Base-by-base conservation (phyloP, 2,888 invertebrate genomes). In the Urechis unicinctus region DNA sequence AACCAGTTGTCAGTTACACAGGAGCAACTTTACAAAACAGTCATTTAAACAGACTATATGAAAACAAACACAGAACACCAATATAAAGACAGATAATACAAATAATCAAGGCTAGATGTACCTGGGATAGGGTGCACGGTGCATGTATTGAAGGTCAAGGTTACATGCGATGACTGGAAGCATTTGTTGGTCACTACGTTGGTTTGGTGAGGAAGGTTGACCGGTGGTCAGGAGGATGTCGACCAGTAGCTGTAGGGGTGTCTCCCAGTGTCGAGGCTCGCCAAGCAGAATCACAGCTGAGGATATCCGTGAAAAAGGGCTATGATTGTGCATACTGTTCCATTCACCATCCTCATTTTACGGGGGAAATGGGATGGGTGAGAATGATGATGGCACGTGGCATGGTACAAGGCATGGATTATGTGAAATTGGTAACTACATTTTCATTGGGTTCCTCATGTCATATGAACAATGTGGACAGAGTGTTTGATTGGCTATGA, bases 71-170 rank as follows among this genome's bases (percentile, higher is more conserved):
- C 9, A 36, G 36, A 36, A 36, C 17, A 9, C 36, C 9, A 36
- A 9, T 17, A 36, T 9, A 36, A 36, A 13, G 9, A 36, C 36
- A 13, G 36, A 17, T 9, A 36, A 36, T 17, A 36, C 36, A 17
- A 17, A 13, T 13, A 17, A 36, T 13, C 36, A 36, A 36, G 17
- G 36, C 17, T 9, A 36, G 36, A 17, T 17, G 36, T 30, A 50
- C 50, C 50, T 30, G 4, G 50, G 50, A 36, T 17, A 50, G 24
- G 50, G 4, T 5, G 50, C 30, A 17, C 36, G 5, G 24, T 50
- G 50, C 50, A 50, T 50, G 50, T 31, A 50, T 36, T 50, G 50
- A 4, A 50, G 24, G 22, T 50, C 50, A n/a, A 36, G 6, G 36
- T 50, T 50, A 22, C 50, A 50, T 9, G 36, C 50, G 5, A 50